phyloP scores from a whole-genome alignment of 2,888 invertebrate genomes.

The Carabus problematicus region DNA sequence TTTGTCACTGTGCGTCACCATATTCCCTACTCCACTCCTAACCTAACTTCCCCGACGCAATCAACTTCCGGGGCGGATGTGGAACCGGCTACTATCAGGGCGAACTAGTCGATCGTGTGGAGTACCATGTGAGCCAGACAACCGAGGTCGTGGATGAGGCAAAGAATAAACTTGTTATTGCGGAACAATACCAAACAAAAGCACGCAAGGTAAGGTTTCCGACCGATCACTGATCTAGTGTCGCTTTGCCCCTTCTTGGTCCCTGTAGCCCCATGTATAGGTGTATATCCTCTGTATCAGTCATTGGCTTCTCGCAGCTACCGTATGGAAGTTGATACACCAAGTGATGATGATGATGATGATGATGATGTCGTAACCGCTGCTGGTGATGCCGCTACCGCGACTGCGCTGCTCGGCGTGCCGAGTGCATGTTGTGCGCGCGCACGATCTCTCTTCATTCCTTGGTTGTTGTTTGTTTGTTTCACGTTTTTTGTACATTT shows the following conservation, averaged over 20 bases:
- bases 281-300: not conserved
- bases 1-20: conserved; percentile 37
- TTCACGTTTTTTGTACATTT: conserved; percentile 31
- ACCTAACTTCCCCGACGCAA: conserved; percentile 47
- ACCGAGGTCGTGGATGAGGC: conserved; percentile 84
- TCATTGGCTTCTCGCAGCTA: conserved; percentile 3
- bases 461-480: conserved; percentile 1
- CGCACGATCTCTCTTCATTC: conserved; percentile 30
- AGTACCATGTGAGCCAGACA: conserved; percentile 89
- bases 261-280: not conserved
- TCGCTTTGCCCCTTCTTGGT: not conserved
- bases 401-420: conserved; percentile 26
- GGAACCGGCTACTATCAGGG: conserved; percentile 68
- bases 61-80: not conserved
- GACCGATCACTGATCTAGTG: conserved; percentile 2
- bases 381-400: conserved; percentile 12
- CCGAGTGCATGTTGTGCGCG: conserved; percentile 27
- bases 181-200: conserved; percentile 84
- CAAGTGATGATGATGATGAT: conserved; percentile 19
- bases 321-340: not conserved
- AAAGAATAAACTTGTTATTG: conserved; percentile 78
- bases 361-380: conserved; percentile 5
- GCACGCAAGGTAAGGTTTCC: conserved; percentile 81
- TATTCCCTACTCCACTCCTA: conserved; percentile 26
- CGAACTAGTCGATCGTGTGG: conserved; percentile 93